phyloP scores from a whole-genome alignment of 2,888 invertebrate species.

The Synergus japonicus region DNA sequence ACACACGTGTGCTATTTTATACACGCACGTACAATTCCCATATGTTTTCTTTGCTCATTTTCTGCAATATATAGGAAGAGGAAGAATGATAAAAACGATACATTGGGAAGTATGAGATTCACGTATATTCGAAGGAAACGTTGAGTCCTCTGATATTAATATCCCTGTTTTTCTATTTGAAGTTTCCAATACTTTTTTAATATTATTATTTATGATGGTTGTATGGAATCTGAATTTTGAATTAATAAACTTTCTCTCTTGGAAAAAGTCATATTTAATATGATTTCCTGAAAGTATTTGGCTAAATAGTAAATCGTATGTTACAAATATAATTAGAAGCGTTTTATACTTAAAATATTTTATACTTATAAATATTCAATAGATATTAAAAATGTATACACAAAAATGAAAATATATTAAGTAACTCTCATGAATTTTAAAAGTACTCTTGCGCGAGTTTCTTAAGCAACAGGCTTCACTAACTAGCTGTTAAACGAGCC shows the following conservation, averaged over 20 bases:
- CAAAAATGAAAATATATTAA: background rate
- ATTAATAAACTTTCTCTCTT: no score
- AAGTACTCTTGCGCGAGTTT: slow-evolving; percentile 43
- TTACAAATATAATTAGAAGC: no score
- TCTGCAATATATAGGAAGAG: slow-evolving; percentile 10
- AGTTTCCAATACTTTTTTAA: no score
- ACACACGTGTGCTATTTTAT: slow-evolving; percentile 43
- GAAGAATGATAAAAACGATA: slow-evolving; percentile 9
- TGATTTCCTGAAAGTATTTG: no score
- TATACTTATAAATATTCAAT: no score
- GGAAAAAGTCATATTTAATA: no score
- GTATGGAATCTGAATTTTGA: no score
- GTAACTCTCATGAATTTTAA: background rate
- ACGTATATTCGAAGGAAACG: background rate
- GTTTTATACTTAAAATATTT: no score
- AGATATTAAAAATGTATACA: no score
- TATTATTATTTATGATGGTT: no score
- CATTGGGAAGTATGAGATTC: background rate
- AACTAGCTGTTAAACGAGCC: slow-evolving; percentile 13
- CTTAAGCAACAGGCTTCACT: slow-evolving; percentile 58
- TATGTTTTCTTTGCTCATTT: slow-evolving; percentile 26
- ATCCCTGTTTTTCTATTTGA: background rate
- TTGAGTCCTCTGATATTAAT: background rate
- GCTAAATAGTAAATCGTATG: no score
- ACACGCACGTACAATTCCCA: slow-evolving; percentile 39